These are phyloP conservation scores for Tyrophagus putrescentiae DNA, from an alignment of 1,140 invertebrate genomes.

Conservation along the genomic window DNA sequence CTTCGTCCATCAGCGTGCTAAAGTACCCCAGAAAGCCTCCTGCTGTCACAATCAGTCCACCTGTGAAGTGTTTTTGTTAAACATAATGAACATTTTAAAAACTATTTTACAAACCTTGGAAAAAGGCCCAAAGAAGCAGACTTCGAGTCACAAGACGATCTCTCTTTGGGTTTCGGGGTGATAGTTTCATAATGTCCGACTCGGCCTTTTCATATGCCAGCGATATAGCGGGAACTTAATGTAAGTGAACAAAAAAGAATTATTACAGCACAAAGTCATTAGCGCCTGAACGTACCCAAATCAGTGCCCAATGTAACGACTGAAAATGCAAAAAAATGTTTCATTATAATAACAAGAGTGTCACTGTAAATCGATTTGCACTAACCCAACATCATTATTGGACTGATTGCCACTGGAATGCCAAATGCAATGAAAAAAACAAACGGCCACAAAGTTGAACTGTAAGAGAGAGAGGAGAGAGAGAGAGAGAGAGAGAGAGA, in stretches of 20 bases:
- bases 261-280: too few relatives aligned
- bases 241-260: too few relatives aligned
- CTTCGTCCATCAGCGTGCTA: conserved; percentile 96
- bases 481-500: too few relatives aligned
- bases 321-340: too few relatives aligned
- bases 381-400: conserved; percentile 96
- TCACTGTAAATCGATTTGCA: too few relatives aligned
- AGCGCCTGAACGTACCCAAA: too few relatives aligned
- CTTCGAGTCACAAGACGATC: conserved; percentile 48
- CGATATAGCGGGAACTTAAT: conserved; percentile 51
- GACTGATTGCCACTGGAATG: conserved; percentile 90
- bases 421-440: conserved; percentile 90
- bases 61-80: too few relatives aligned
- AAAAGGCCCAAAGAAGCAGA: conserved; percentile 64
- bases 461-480: too few relatives aligned
- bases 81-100: too few relatives aligned
- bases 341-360: too few relatives aligned
- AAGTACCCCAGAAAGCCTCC: conserved; percentile 84
- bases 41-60: conserved; percentile 98
- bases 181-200: conserved; percentile 52
- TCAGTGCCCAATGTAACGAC: conserved; percentile 99
- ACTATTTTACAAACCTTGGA: conserved; percentile 75
- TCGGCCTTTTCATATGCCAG: conserved; percentile 51
- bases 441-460: conserved; percentile 97
- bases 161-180: conserved; percentile 44